Evolutionary conservation across 2,797 vertebrate species (phyloP).

Genomic region (Rhinoraja longicauda): DNA sequence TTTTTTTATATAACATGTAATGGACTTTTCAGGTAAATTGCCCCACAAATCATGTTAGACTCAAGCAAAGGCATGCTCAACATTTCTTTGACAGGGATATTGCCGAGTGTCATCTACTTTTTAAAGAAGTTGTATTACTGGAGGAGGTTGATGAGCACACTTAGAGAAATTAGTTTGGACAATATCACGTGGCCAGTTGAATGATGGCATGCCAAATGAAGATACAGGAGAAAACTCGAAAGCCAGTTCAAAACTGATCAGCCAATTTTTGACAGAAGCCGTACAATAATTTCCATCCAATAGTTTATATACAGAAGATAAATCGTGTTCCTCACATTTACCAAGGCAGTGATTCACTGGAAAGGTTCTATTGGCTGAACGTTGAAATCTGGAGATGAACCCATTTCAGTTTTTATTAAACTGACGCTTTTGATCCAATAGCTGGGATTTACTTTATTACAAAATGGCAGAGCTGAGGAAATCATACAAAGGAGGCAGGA

Average conservation of each 20-base stretch:
- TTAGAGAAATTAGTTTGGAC: neutral
- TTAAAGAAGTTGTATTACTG: neutral
- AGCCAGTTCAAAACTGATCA: neutral
- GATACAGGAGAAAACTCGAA: neutral
- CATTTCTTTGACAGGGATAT: neutral
- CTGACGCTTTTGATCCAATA: neutral
- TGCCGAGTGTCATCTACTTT: neutral
- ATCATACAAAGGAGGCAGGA: neutral
- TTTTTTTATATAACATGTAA: neutral
- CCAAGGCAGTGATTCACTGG: neutral
- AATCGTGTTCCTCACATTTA: neutral
- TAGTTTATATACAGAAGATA: neutral
- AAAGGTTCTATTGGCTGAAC: neutral
- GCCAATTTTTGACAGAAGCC: neutral
- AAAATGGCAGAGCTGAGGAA: slow-evolving; percentile 1
- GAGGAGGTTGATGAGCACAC: neutral
- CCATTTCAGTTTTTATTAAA: neutral
- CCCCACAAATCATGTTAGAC: neutral
- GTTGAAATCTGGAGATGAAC: slow-evolving; percentile 9
- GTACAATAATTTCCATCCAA: neutral
- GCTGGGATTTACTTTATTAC: neutral
- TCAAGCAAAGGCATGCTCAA: neutral
- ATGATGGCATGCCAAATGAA: neutral
- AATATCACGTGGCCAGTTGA: too few relatives aligned
- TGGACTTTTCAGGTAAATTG: neutral